Percentiles rank a stretch among this genome's conserved stretches.
These are phyloP conservation scores for Megaceryle alcyon DNA, from an alignment of 2,797 vertebrate species.

Conservation along the genomic window DNA sequence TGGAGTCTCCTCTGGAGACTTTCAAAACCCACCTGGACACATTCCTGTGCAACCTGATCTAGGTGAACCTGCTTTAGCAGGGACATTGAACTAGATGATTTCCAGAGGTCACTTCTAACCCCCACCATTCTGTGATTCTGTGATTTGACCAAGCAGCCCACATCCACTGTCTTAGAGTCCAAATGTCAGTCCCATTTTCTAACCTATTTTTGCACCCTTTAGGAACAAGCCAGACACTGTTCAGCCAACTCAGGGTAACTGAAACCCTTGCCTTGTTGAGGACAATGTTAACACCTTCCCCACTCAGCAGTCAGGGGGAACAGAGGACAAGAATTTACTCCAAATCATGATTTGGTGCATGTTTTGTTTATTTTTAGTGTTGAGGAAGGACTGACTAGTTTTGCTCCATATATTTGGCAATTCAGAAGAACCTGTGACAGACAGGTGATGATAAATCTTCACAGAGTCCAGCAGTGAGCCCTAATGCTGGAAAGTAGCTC, in stretches of 20 bases:
- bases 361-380: not conserved
- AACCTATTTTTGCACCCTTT: not conserved
- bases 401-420: not conserved
- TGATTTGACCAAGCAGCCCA: not conserved
- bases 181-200: not conserved
- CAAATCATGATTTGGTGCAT: not conserved
- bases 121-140: not conserved
- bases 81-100: not conserved
- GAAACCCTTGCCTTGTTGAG: not conserved
- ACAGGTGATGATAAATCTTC: not conserved
- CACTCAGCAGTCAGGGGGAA: not conserved
- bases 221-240: not conserved
- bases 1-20: not conserved
- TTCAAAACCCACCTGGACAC: not conserved
- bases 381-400: not conserved
- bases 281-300: not conserved
- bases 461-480: fast-evolving
- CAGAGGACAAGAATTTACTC: not conserved
- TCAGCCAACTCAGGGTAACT: not conserved
- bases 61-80: not conserved
- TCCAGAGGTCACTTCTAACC: not conserved
- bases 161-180: not conserved
- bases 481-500: not conserved
- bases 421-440: not conserved
- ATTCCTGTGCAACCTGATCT: not conserved